Evolutionary conservation across 2,888 invertebrate species (phyloP).

Genomic region (Villa cingulata): DNA sequence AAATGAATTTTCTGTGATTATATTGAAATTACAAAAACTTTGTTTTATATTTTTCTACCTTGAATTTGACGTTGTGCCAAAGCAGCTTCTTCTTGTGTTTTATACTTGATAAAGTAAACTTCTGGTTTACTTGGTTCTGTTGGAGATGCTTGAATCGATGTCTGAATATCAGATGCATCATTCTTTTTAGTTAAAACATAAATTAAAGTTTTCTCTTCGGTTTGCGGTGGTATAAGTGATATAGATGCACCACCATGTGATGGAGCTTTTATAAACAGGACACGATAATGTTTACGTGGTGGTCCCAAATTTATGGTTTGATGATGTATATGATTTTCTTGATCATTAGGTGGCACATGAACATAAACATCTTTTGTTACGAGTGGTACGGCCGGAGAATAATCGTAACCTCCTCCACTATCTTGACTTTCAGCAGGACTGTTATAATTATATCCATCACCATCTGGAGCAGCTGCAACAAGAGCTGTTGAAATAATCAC

Average conservation of each 20-base stretch:
- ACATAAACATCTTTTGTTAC: constrained; percentile 16
- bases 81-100: constrained; percentile 12
- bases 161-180: constrained; percentile 10
- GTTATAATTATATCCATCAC: not conserved
- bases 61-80: constrained; percentile 14
- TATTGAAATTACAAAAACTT: too few relatives aligned
- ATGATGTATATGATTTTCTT: constrained; percentile 10
- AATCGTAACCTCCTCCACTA: not conserved
- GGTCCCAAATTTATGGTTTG: constrained; percentile 7
- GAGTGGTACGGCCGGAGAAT: constrained; percentile 6
- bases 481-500: not conserved
- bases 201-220: constrained; percentile 8
- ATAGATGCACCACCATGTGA: constrained; percentile 2
- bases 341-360: constrained; percentile 15
- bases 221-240: constrained; percentile 8
- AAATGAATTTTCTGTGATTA: not conserved
- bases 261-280: constrained; percentile 7
- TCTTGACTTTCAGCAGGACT: not conserved
- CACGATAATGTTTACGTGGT: constrained; percentile 7
- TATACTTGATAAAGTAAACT: constrained; percentile 13
- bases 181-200: constrained; percentile 10
- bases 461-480: not conserved
- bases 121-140: constrained; percentile 14
- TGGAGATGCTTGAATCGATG: constrained; percentile 4
- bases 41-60: too few relatives aligned